These are phyloP conservation scores for Leptocoma aspasia DNA, from an alignment of 2,113 vertebrate genomes.

Conservation along the genomic window DNA sequence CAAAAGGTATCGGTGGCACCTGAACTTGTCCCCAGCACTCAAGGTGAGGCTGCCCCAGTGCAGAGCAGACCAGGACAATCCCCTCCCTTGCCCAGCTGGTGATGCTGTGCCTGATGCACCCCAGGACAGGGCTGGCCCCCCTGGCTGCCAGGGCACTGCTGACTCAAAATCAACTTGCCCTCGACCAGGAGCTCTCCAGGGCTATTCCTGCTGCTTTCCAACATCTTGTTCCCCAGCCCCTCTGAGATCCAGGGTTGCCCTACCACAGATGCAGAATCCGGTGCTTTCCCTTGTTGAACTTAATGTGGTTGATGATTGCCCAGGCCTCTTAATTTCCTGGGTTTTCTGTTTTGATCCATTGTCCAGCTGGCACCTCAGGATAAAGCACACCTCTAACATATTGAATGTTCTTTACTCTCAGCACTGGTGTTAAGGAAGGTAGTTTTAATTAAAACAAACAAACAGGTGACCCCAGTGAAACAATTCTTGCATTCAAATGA, in stretches of 20 bases:
- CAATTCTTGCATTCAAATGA: background rate
- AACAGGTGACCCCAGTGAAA: background rate
- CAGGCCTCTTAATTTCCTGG: background rate
- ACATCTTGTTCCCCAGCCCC: background rate
- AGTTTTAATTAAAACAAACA: background rate
- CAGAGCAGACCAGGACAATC: background rate
- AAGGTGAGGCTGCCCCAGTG: rapidly evolving
- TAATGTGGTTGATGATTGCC: background rate
- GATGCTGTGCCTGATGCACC: background rate
- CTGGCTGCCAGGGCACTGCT: background rate
- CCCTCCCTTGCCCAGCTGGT: rapidly evolving
- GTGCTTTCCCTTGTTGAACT: background rate
- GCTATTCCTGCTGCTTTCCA: background rate
- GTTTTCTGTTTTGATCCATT: background rate
- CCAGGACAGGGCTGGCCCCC: rapidly evolving
- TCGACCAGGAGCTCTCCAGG: rapidly evolving
- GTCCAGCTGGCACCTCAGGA: background rate
- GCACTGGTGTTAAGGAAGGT: background rate
- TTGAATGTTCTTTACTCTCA: background rate
- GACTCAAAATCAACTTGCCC: rapidly evolving
- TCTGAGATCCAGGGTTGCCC: background rate
- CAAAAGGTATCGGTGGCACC: background rate
- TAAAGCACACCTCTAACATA: background rate
- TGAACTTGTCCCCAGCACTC: rapidly evolving
- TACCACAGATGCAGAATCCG: background rate